Percentiles rank a stretch among this genome's conserved stretches.
These are phyloP conservation scores for Drosophila kurseongensis DNA, from an alignment of 1,140 invertebrate genomes.

Conservation along the genomic window DNA sequence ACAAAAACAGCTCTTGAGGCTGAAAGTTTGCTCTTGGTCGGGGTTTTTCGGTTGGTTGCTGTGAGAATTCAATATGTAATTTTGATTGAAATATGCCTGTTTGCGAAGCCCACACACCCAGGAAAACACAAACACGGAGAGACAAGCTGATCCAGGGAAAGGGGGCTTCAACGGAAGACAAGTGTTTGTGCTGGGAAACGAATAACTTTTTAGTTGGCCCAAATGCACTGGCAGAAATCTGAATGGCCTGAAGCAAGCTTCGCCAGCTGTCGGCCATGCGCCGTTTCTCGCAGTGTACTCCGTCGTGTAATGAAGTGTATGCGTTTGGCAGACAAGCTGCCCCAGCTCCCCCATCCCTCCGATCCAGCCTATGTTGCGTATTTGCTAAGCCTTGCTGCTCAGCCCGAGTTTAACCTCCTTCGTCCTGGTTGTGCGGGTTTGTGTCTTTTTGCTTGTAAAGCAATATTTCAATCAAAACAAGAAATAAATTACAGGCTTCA, in stretches of 20 bases:
- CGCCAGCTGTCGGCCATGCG: background rate
- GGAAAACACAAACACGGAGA: constrained; percentile 30
- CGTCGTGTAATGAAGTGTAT: constrained; percentile 69
- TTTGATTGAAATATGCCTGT: constrained; percentile 82
- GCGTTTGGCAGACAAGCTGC: constrained; percentile 70
- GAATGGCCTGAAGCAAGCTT: background rate
- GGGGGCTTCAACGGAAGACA: constrained; percentile 10
- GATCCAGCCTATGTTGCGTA: constrained; percentile 59
- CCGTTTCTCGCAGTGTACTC: constrained; percentile 42
- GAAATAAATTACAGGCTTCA: constrained; percentile 83
- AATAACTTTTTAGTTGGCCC: constrained; percentile 64
- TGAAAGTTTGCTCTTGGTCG: constrained; percentile 41
- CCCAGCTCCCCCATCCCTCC: constrained; percentile 12
- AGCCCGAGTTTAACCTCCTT: constrained; percentile 14
- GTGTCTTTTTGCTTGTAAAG: constrained; percentile 81
- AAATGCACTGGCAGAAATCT: constrained; percentile 29
- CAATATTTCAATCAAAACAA: constrained; percentile 84
- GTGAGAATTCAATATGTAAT: constrained; percentile 71
- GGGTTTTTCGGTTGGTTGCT: constrained; percentile 49
- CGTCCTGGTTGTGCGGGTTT: constrained; percentile 47
- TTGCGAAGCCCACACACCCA: constrained; percentile 50
- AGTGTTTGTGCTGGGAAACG: constrained; percentile 51
- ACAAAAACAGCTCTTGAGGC: constrained; percentile 42
- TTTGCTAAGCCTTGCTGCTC: constrained; percentile 61
- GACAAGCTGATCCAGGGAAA: constrained; percentile 25